These are phyloP conservation scores for Mantis religiosa DNA, from an alignment of 2,888 invertebrate species.

Conservation along the genomic window DNA sequence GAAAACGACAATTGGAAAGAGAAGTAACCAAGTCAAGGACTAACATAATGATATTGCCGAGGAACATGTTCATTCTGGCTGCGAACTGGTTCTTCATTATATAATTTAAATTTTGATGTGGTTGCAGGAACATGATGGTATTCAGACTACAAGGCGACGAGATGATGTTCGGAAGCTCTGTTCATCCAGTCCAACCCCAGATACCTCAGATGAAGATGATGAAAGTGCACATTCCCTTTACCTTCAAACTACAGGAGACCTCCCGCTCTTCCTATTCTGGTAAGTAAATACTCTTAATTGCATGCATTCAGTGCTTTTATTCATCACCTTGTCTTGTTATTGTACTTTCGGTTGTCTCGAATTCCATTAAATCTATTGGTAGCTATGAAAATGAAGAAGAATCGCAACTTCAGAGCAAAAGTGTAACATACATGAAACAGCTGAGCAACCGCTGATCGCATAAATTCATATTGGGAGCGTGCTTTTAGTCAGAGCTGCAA, in stretches of 20 bases:
- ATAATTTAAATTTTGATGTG: neutral
- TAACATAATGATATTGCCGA: neutral
- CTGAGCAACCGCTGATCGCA: no score
- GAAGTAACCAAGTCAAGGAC: neutral
- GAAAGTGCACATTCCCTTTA: constrained; percentile 78
- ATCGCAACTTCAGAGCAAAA: no score
- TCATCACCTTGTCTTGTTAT: no score
- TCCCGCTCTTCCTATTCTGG: constrained; percentile 67
- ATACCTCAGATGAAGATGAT: constrained; percentile 79
- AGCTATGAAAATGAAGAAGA: no score
- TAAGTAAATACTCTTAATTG: constrained; percentile 36
- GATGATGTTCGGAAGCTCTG: constrained; percentile 50
- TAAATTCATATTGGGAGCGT: no score
- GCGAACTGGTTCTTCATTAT: neutral
- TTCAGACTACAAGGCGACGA: constrained; percentile 69
- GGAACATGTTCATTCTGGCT: neutral
- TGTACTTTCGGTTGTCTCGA: no score
- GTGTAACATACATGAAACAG: no score
- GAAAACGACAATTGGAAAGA: no score
- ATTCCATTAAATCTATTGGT: no score
- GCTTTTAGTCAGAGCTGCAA: no score
- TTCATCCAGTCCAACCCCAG: constrained; percentile 48
- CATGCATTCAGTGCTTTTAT: no score
- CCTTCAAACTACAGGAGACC: constrained; percentile 70
- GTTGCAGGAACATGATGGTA: constrained; percentile 68